phyloP scores from a whole-genome alignment of 2,113 vertebrate genomes.

The Galbula dea region DNA sequence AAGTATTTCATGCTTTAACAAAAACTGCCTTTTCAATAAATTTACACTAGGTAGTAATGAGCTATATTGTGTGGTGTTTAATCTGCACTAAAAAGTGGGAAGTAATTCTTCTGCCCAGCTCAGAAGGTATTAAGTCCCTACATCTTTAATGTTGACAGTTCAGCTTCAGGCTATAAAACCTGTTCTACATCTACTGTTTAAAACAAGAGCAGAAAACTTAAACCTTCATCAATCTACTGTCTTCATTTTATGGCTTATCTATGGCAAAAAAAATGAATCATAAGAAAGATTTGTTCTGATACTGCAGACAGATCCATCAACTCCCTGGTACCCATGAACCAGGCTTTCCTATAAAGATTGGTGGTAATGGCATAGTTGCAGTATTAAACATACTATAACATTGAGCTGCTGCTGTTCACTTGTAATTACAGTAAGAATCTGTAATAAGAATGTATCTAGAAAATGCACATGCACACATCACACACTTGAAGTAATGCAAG shows the following conservation, averaged over 20 bases:
- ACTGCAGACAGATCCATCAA: conserved; percentile 15
- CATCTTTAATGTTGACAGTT: conserved; percentile 49
- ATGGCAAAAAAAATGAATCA: conserved; percentile 41
- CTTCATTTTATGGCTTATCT: conserved; percentile 29
- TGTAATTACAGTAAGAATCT: background rate
- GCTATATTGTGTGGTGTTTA: background rate
- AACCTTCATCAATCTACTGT: conserved; percentile 35
- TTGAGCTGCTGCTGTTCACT: background rate
- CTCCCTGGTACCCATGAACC: background rate
- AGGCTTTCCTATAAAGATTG: background rate
- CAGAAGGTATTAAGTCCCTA: conserved; percentile 36
- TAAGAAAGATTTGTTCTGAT: conserved; percentile 48
- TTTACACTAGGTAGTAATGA: conserved; percentile 27
- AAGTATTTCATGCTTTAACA: conserved; percentile 28
- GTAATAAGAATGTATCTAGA: background rate
- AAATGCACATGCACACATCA: background rate
- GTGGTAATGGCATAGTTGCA: background rate
- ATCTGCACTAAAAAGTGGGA: background rate
- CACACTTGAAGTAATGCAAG: background rate
- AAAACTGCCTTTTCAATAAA: conserved; percentile 40
- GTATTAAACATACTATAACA: background rate
- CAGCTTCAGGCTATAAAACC: conserved; percentile 59
- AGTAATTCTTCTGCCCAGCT: conserved; percentile 7
- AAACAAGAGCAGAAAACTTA: conserved; percentile 27
- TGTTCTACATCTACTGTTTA: conserved; percentile 50